Evolutionary conservation across 2,797 vertebrate genomes (phyloP), one percentile per base, ranked within the genome.

Genomic region (Vireo griseus): DNA sequence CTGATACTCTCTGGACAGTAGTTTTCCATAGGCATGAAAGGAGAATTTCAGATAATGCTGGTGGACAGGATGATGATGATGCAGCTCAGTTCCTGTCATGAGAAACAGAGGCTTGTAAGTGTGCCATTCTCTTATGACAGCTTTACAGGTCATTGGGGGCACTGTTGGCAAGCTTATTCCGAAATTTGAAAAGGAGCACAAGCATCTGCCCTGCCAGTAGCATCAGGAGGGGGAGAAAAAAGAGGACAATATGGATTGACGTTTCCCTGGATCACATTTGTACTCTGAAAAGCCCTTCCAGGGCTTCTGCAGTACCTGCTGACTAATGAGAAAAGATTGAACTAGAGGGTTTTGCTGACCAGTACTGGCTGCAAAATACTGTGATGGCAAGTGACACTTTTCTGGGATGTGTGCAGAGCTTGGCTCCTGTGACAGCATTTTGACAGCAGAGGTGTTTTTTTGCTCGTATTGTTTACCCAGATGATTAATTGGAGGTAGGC

Each of bases 211-310:
- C 15, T 55, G 33, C 26, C 45, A 83, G 21, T 29, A 22, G 8
- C n/a, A 83, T 21, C 45, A 61, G 66, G n/a, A 86, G 35, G 16
- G 29, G 16, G n/a, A 88, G 33, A 57, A 42, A 35, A 71, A 71
- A 75, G 37, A 74, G n/a, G 29, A 45, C 50, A 81, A 50, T 0
- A 1, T 17, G 21, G 29, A 67, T 3, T 84, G 73, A 45, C 29
- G 22, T 81, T 81, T 94, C 29, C 29, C 89, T 94, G 87, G 58
- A 85, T 78, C 33, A 71, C 20, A 37, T 74, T 45, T 87, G 13
- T 26, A 21, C 45, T 33, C 12, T 22, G 29, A 28, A 84, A 86
- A 91, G 11, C 37, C 0, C 25, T 65, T 84, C 65, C 58, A 42
- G 62, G 21, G 19, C 42, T 84, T 78, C 50, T 31, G 57, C 42